Percentiles rank a stretch among this genome's conserved stretches.
phyloP scores from a whole-genome alignment of 2,888 invertebrate species.

The Harpalus rufipes region DNA sequence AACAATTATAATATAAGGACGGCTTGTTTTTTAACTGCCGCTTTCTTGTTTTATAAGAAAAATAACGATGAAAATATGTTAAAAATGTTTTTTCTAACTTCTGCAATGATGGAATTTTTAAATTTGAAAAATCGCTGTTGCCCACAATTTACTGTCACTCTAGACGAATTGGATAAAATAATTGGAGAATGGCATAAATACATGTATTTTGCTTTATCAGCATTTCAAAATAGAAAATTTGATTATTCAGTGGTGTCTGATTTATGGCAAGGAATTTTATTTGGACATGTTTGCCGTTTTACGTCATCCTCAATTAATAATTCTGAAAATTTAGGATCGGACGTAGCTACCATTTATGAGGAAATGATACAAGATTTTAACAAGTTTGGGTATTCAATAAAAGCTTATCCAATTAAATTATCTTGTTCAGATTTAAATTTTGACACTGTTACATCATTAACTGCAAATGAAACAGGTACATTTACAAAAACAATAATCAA shows the following conservation, averaged over 20 bases:
- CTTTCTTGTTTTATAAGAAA: slow-evolving; percentile 33
- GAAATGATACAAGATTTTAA: slow-evolving; percentile 54
- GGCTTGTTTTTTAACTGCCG: slow-evolving; percentile 36
- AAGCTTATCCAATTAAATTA: slow-evolving; percentile 31
- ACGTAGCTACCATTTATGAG: slow-evolving; percentile 37
- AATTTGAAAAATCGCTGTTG: slow-evolving; percentile 54
- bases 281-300: slow-evolving; percentile 60
- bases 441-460: neutral
- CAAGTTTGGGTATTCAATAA: slow-evolving; percentile 42
- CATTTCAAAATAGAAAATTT: neutral
- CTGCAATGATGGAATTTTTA: slow-evolving; percentile 54
- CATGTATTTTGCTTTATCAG: slow-evolving; percentile 46
- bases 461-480: neutral
- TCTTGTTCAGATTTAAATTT: slow-evolving; percentile 5
- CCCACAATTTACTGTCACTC: slow-evolving; percentile 30
- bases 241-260: slow-evolving; percentile 43
- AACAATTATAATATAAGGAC: slow-evolving; percentile 34
- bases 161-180: slow-evolving; percentile 25
- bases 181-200: slow-evolving; percentile 45
- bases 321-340: slow-evolving; percentile 38
- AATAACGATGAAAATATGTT: slow-evolving; percentile 55
- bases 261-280: slow-evolving; percentile 64
- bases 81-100: slow-evolving; percentile 58
- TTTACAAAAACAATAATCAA: neutral
- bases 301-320: slow-evolving; percentile 10